Evolutionary conservation across 2,888 invertebrate genomes (phyloP).

Genomic region (Hetaerina titia): DNA sequence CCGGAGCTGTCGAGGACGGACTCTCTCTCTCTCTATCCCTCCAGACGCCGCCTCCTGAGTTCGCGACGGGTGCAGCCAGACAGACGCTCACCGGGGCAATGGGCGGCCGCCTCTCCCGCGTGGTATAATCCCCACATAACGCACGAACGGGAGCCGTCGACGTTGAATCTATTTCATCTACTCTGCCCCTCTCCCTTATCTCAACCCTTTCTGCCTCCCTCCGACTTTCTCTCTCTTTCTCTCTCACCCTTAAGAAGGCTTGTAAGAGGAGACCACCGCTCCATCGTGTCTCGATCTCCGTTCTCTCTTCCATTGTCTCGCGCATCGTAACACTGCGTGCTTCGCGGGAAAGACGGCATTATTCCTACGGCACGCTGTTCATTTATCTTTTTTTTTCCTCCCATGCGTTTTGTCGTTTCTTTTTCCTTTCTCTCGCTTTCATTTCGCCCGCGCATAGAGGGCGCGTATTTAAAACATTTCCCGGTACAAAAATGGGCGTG

Average conservation of each 20-base stretch:
- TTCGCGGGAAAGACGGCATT: neutral
- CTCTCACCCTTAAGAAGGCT: neutral
- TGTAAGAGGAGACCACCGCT: neutral
- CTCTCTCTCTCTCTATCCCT: neutral
- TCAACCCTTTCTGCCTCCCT: neutral
- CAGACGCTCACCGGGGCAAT: too few species aligned
- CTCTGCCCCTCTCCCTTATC: neutral
- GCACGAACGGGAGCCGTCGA: constrained; percentile 4
- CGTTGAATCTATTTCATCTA: neutral
- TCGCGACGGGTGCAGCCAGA: too few species aligned
- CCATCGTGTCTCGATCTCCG: too few species aligned
- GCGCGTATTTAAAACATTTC: neutral
- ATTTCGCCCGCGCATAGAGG: neutral
- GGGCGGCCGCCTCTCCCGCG: neutral
- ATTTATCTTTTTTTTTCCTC: neutral
- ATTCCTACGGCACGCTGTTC: neutral
- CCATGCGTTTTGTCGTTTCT: too few species aligned
- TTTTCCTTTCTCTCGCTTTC: too few species aligned
- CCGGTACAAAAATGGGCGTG: neutral
- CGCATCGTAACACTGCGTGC: neutral
- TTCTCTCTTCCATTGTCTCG: neutral
- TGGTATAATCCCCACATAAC: neutral
- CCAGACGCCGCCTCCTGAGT: neutral
- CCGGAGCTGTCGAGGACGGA: neutral
- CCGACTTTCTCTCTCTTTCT: neutral